Evolutionary conservation across 2,113 vertebrate species (phyloP).

Genomic region (Spheniscus mendiculus): DNA sequence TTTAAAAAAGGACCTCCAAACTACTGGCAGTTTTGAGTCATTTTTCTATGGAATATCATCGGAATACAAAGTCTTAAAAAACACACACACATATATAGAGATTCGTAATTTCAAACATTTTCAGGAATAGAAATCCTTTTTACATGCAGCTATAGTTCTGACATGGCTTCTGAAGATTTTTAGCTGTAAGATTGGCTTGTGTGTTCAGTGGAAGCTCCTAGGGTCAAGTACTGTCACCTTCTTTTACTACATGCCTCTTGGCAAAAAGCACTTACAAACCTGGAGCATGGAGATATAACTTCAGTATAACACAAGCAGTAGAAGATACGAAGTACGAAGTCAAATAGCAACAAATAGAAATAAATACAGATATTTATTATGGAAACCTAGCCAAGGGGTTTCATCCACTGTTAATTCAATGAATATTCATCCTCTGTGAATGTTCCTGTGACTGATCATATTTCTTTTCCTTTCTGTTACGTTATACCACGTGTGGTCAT

Average conservation of each 20-base stretch:
- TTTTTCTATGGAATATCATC: background rate
- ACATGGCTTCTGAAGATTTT: background rate
- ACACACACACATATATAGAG: no score
- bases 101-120: background rate
- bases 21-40: background rate
- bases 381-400: background rate
- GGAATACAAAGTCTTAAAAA: background rate
- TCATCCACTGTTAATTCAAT: background rate
- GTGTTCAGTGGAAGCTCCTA: background rate
- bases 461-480: background rate
- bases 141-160: background rate
- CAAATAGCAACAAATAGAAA: background rate
- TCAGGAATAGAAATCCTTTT: background rate
- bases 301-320: background rate
- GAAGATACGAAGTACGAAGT: background rate
- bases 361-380: background rate
- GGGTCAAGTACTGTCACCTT: background rate
- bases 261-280: background rate
- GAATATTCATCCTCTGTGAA: background rate
- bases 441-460: background rate
- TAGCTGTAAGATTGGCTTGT: background rate
- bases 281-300: background rate
- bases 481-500: background rate
- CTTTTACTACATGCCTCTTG: background rate
- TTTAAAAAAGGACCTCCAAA: background rate